phyloP scores from a whole-genome alignment of 2,888 invertebrate species.

The Caenorhabditis virilis region DNA sequence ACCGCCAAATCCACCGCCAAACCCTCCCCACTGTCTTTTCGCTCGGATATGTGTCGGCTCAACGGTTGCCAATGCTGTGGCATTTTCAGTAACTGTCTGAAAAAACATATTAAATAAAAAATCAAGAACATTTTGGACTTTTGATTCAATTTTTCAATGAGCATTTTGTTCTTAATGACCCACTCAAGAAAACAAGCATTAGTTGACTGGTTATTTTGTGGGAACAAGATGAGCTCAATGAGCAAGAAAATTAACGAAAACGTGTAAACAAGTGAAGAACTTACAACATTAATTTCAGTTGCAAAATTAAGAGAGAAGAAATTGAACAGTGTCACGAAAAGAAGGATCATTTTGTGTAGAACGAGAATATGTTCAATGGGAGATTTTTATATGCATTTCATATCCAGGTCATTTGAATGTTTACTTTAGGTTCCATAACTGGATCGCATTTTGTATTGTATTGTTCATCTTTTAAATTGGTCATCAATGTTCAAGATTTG shows the following conservation, averaged over 20 bases:
- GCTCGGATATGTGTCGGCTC: slow-evolving; percentile 31
- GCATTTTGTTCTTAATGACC: too few species aligned
- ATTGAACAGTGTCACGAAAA: too few species aligned
- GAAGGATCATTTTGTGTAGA: too few species aligned
- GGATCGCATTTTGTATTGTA: slow-evolving; percentile 11
- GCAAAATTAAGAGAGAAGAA: too few species aligned
- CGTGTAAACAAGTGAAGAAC: too few species aligned
- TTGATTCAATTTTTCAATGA: neutral
- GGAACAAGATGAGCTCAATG: too few species aligned
- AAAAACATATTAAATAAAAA: neutral
- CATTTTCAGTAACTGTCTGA: neutral
- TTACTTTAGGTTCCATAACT: slow-evolving; percentile 22
- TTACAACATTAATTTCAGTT: too few species aligned
- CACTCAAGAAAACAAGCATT: too few species aligned
- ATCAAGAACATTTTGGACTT: neutral
- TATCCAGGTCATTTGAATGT: slow-evolving; percentile 28
- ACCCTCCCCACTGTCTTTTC: slow-evolving; percentile 38
- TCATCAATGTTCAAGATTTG: slow-evolving; percentile 28
- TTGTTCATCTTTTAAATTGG: slow-evolving; percentile 23
- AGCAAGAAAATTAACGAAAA: too few species aligned
- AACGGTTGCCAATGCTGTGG: slow-evolving; percentile 6
- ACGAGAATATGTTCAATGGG: too few species aligned
- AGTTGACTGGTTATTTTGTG: too few species aligned
- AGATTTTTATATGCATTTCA: slow-evolving; percentile 18
- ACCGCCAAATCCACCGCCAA: slow-evolving; percentile 26